Evolutionary conservation across 1,140 invertebrate genomes (phyloP), one percentile per base, ranked within the genome.

Genomic region (Coelopa frigida): DNA sequence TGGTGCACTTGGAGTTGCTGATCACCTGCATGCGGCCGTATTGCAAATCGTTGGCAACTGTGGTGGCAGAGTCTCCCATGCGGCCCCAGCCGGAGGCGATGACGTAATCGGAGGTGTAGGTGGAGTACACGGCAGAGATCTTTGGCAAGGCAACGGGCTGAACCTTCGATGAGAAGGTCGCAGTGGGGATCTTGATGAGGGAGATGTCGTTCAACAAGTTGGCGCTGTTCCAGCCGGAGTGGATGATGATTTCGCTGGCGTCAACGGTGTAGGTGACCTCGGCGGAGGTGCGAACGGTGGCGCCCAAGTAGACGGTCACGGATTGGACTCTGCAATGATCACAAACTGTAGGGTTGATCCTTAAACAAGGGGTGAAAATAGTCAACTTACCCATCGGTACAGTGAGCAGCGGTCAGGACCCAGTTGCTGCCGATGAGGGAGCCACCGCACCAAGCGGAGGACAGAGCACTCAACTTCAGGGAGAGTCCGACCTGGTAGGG

Each of bases 401-500:
- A 80, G 55, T 80, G 78, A 35, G 76, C 78, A 14, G 78, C 77
- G n/a, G 76, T 80, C 26, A 80, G 43, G 18, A 79, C 62, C 74
- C 74, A 78, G 36, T 62, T 55, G 20, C 73, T 59, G 22, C 72
- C 72, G 31, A 80, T 73, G 17, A 80, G 48, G 8, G 72, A 74
- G 10, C 76, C 77, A 48, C 75, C 76, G 54, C 78, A 80, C 53
- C 52, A 67, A 44, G 56, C 52, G 7, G 48, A 53, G 17, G 44
- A 45, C 1, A 49, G 1, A 18, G 43, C 33, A 24, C 18, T 55
- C 33, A 60, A 0, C 38, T 56, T 64, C 11, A 71, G 53, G 29
- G 52, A 49, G 5, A 70, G 54, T 50, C 58, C 56, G 26, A 57
- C 67, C 51, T 70, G 67, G 50, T 70, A 66, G 38, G 68, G 68